A percentile compares a stretch with the other conserved stretches of the same genome.
Conservation (phyloP, 2,797 vertebrate species). For the Phaenicophaeus curvirostris region DNA sequence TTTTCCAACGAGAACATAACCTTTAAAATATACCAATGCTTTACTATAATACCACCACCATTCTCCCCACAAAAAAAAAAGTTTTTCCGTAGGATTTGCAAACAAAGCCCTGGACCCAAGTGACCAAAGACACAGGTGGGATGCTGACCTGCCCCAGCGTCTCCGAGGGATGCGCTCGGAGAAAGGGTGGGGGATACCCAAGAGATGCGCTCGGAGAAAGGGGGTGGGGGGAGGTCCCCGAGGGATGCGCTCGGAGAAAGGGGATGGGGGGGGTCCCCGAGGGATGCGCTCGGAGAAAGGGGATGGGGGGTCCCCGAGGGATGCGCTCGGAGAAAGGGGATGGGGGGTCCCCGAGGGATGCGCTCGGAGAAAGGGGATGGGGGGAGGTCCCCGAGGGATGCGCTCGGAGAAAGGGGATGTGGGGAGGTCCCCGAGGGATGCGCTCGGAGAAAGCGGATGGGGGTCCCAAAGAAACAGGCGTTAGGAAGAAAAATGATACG, state of each 20-base stretch:
- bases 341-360: neutral
- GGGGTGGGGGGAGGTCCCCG: too few species aligned
- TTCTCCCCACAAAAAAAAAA: neutral
- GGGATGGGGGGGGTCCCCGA: too few species aligned
- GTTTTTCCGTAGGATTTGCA: neutral
- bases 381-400: neutral
- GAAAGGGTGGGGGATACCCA: neutral
- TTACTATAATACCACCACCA: neutral
- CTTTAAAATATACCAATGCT: neutral
- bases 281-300: too few species aligned
- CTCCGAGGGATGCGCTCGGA: neutral
- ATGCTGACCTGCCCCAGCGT: neutral
- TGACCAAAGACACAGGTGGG: neutral
- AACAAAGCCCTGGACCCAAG: neutral
- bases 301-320: too few species aligned
- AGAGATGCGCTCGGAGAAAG: too few species aligned
- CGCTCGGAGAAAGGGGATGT: too few species aligned
- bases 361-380: too few species aligned
- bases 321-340: too few species aligned
- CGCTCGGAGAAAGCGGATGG: too few species aligned
- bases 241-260: too few species aligned
- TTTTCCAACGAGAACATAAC: neutral
- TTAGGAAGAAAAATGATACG: neutral
- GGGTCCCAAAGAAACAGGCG: too few species aligned
- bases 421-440: too few species aligned